Evolutionary conservation across 92 coral and sea anemone genomes (phyloP), one percentile per base, ranked within the genome.

Genomic region (Parazoanthus swiftii): DNA sequence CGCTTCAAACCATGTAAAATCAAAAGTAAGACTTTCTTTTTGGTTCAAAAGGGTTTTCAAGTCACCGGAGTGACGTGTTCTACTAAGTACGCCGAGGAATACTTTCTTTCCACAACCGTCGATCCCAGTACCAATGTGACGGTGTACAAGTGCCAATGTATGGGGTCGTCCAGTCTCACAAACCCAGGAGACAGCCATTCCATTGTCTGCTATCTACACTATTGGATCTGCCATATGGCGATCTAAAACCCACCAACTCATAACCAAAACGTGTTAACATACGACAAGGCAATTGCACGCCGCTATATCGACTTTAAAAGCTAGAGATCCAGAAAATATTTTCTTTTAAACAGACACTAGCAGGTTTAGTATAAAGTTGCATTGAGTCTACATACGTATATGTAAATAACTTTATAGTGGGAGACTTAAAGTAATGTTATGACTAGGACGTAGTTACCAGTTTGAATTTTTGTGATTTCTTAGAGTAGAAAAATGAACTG

Each of bases 1-100:
- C 3, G 20, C 20, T 54, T 20, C 59, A 54, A 54, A 4, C 59
- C 59, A 54, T 13, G 59, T 54, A 13, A 20, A 2, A 54, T 18
- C 14, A 63, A 63, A 7, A 63, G 16, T 63, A 63, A 63, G 8
- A 23, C 25, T 63, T 2, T 18, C 16, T 63, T 20, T 3, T 63
- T 54, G 59, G 59, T 54, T 8, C 77, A 9, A 33, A 56, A 80
- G 84, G 72, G n/a, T 14, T 80, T 80, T 29, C 84, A 80, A 51
- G 42, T 80, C 35, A 80, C 84, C 5, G 84, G 84, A 33, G 70
- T 80, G 3, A 80, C 84, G 48, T 80, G 84, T 35, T 80, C 84
- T 54, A 54, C 84, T 16, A 56, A 13, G 70, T 80, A 80, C 44
- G 84, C 42, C 0, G 70, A 56, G 26, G 84, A 80, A 44, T 80